phyloP scores from a whole-genome alignment of 2,113 vertebrate genomes.

The Tachuris rubrigastra region DNA sequence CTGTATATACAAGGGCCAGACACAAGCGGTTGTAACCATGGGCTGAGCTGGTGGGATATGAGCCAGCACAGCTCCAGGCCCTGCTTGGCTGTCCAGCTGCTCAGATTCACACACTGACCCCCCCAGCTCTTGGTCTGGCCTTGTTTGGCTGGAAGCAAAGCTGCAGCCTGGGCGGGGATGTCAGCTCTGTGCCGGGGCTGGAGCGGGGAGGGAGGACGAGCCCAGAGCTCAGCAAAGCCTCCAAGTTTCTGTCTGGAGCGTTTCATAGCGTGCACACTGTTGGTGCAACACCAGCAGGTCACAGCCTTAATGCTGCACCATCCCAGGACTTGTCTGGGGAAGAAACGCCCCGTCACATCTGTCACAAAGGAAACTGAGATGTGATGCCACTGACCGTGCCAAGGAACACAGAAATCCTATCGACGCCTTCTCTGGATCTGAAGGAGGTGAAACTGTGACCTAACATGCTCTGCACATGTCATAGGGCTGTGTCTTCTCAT shows the following conservation, averaged over 20 bases:
- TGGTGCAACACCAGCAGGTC: not conserved
- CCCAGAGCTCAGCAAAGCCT: not conserved
- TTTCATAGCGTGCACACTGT: not conserved
- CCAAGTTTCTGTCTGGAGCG: not conserved
- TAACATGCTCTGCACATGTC: not conserved
- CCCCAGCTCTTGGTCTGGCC: fast-evolving
- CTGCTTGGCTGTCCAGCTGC: not conserved
- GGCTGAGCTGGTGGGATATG: not conserved
- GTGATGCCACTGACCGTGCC: not conserved
- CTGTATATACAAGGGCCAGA: not conserved
- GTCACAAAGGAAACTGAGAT: not conserved
- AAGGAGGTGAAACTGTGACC: conserved; percentile 6
- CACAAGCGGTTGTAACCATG: fast-evolving
- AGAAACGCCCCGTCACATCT: not conserved
- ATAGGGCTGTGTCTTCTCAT: not conserved
- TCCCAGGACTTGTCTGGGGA: not conserved
- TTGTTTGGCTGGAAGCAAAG: not conserved
- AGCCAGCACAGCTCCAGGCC: not conserved
- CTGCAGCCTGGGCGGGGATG: not conserved
- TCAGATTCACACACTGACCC: too few species aligned
- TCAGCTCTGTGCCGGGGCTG: fast-evolving
- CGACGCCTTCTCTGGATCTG: not conserved
- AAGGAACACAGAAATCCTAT: not conserved
- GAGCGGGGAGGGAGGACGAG: not conserved
- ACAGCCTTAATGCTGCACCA: fast-evolving